phyloP scores from a whole-genome alignment of 2,113 vertebrate genomes.

The Leptosomus discolor region DNA sequence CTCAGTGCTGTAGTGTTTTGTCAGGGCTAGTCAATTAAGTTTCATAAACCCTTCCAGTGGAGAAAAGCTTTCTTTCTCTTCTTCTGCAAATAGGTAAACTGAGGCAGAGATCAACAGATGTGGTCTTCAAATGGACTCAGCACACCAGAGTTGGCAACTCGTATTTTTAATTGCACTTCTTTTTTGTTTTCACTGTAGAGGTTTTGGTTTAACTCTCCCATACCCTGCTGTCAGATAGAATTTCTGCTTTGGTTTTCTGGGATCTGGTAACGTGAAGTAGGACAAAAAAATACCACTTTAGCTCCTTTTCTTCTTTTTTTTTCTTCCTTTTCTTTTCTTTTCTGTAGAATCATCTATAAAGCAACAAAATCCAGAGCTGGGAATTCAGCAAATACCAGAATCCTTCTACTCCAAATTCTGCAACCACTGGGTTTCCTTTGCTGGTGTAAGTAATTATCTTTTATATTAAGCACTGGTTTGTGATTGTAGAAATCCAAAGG shows the following conservation, averaged over 20 bases:
- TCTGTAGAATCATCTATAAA: slow-evolving; percentile 57
- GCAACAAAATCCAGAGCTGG: slow-evolving; percentile 72
- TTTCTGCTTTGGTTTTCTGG: not conserved
- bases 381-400: slow-evolving; percentile 74
- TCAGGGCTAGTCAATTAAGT: not conserved
- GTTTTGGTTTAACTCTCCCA: not conserved
- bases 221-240: not conserved
- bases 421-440: slow-evolving; percentile 89
- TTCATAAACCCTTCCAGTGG: not conserved
- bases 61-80: not conserved
- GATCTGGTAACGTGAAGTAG: not conserved
- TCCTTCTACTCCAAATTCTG: slow-evolving; percentile 81
- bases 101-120: not conserved
- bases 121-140: not conserved
- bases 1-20: not conserved
- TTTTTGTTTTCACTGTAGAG: not conserved
- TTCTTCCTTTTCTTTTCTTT: not conserved
- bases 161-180: not conserved
- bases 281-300: not conserved
- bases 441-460: slow-evolving; percentile 81
- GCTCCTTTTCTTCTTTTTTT: not conserved
- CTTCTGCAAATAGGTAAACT: not conserved
- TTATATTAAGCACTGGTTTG: not conserved
- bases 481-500: not conserved
- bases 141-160: not conserved